phyloP scores from a whole-genome alignment of 2,113 vertebrate species.

The Dicrurus megarhynchus region DNA sequence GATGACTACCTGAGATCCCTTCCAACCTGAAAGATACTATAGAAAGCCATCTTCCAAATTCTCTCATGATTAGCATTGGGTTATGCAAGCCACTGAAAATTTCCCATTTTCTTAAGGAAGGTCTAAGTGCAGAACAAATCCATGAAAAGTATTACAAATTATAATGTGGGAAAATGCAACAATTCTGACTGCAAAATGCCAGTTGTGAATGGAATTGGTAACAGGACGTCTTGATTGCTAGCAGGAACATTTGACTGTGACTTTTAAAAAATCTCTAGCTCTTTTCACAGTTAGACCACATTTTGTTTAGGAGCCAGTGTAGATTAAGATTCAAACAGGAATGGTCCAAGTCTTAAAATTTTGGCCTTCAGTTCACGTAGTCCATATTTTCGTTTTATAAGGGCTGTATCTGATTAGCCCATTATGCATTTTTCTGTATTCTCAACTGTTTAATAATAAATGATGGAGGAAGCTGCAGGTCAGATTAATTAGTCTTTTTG shows the following conservation, averaged over 20 bases:
- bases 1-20: neutral
- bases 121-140: neutral
- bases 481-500: constrained; percentile 53
- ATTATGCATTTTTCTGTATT: neutral
- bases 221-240: neutral
- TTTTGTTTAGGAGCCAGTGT: neutral
- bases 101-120: neutral
- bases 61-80: neutral
- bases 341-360: neutral
- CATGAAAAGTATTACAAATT: neutral
- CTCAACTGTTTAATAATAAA: constrained; percentile 64
- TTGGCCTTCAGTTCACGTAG: neutral
- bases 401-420: neutral
- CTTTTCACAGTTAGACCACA: neutral
- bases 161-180: neutral
- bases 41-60: neutral
- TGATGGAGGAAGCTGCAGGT: constrained; percentile 27
- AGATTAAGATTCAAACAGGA: neutral
- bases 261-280: neutral
- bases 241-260: neutral
- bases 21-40: neutral
- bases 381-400: neutral
- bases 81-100: neutral
- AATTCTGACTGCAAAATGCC: neutral
- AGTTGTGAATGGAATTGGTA: neutral